A percentile compares a stretch with the other conserved stretches of the same genome.
Conservation (phyloP, 2,888 invertebrate species). For the Sialis fuliginosa region DNA sequence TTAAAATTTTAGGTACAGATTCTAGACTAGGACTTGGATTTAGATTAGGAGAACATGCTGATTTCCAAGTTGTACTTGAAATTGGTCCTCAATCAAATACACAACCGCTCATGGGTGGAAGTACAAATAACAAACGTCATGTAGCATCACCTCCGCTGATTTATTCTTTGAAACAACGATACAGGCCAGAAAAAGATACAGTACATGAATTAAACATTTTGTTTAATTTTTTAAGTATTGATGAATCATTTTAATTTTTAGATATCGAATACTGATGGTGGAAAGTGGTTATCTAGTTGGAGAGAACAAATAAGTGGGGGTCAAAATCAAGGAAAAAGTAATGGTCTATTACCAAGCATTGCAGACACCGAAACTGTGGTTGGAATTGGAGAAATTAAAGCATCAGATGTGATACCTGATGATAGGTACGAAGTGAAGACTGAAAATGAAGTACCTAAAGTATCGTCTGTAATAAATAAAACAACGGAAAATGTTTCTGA, state of each 20-base stretch:
- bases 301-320: slow-evolving; percentile 30
- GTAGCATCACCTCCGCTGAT: slow-evolving; percentile 15
- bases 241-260: slow-evolving; percentile 14
- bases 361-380: slow-evolving; percentile 8
- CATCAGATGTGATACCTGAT: slow-evolving; percentile 21
- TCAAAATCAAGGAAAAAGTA: background rate
- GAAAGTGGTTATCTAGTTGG: slow-evolving; percentile 42
- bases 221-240: too few relatives aligned
- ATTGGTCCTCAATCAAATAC: slow-evolving; percentile 65
- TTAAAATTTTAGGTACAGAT: slow-evolving; percentile 46
- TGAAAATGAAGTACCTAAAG: background rate
- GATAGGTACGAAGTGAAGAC: slow-evolving; percentile 17
- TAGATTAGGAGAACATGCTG: slow-evolving; percentile 63
- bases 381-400: slow-evolving; percentile 25
- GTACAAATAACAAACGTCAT: slow-evolving; percentile 24
- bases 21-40: slow-evolving; percentile 65
- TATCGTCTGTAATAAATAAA: background rate
- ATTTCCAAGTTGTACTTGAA: slow-evolving; percentile 60
- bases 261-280: slow-evolving; percentile 29
- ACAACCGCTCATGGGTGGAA: slow-evolving; percentile 39
- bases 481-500: too few relatives aligned
- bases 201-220: slow-evolving; percentile 4
- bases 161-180: background rate
- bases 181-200: slow-evolving; percentile 8
- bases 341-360: background rate